phyloP scores from a whole-genome alignment of 2,797 vertebrate species.

The Ceryle rudis region DNA sequence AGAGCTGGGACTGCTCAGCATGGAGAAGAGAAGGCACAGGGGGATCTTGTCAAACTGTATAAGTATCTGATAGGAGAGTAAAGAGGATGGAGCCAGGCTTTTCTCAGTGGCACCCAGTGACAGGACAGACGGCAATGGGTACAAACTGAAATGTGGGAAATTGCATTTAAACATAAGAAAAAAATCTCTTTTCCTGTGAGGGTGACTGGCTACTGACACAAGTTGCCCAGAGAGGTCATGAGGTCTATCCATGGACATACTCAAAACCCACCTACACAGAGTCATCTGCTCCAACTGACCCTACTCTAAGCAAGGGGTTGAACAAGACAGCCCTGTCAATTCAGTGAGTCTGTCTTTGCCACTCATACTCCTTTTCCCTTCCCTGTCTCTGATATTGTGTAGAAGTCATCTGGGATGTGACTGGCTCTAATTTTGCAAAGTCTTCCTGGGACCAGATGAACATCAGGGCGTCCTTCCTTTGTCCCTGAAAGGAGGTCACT shows the following conservation, averaged over 20 bases:
- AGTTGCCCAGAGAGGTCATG: neutral
- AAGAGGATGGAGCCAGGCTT: neutral
- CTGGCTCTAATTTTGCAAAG: neutral
- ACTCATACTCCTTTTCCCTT: neutral
- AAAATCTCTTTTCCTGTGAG: neutral
- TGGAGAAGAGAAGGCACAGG: neutral
- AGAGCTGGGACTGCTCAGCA: neutral
- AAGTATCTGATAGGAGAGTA: neutral
- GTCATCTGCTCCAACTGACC: neutral
- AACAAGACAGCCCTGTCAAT: neutral
- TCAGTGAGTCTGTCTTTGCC: neutral
- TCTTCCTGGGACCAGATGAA: neutral
- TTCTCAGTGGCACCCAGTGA: neutral
- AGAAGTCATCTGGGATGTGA: neutral
- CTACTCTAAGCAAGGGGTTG: neutral
- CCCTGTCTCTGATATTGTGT: neutral
- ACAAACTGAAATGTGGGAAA: neutral
- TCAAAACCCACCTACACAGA: neutral
- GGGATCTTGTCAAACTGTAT: neutral
- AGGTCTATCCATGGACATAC: neutral
- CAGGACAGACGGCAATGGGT: neutral
- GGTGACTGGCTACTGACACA: neutral
- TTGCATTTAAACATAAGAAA: neutral
- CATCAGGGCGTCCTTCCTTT: neutral
- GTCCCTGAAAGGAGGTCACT: neutral